These are phyloP conservation scores for Piscicola geometra DNA, from an alignment of 2,888 invertebrate species.

Conservation along the genomic window DNA sequence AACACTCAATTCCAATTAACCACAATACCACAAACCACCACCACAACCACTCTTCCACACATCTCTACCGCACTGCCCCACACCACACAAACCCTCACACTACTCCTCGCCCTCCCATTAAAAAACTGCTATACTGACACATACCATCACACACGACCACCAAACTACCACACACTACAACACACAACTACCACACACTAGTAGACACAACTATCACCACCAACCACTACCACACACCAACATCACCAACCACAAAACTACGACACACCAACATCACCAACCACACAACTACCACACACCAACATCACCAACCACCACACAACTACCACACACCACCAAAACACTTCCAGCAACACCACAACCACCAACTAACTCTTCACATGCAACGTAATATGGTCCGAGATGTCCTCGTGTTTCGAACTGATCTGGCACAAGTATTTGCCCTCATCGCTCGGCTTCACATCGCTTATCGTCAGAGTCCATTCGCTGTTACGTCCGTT, in stretches of 20 bases:
- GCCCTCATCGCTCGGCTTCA: slow-evolving; percentile 41
- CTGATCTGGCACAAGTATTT: slow-evolving; percentile 40
- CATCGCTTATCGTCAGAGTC: slow-evolving; percentile 40
- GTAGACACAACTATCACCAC: neutral
- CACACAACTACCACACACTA: slow-evolving; percentile 1
- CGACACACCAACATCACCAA: neutral
- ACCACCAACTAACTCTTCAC: slow-evolving; percentile 39
- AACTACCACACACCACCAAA: neutral
- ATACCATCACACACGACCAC: no score
- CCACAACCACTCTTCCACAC: no score
- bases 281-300: neutral
- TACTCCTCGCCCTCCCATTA: no score
- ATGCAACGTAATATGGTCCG: slow-evolving; percentile 37
- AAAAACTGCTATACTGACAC: no score
- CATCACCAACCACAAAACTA: slow-evolving; percentile 9
- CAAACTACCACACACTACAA: no score
- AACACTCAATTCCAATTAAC: no score
- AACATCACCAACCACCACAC: neutral
- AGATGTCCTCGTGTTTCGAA: slow-evolving; percentile 38
- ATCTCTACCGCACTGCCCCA: no score
- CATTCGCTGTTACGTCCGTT: slow-evolving; percentile 41
- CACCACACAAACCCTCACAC: no score
- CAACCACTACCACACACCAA: slow-evolving; percentile 19
- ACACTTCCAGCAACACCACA: neutral
- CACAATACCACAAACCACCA: neutral